These are phyloP conservation scores for Cinclus cinclus DNA, from an alignment of 2,113 vertebrate species.

Conservation along the genomic window DNA sequence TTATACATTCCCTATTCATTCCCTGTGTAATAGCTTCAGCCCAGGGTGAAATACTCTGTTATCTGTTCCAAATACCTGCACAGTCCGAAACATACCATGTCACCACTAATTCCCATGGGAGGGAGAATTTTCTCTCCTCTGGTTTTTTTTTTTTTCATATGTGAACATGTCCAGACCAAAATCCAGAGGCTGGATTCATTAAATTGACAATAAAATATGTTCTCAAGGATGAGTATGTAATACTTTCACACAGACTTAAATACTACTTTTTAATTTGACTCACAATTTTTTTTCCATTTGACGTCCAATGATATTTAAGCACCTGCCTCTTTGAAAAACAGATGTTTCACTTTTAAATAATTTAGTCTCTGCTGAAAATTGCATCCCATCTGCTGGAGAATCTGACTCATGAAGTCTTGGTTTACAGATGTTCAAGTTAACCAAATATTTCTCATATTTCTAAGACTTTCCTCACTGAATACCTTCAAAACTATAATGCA, in stretches of 20 bases:
- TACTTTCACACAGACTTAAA: background rate
- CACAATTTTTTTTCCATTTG: background rate
- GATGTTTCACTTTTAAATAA: background rate
- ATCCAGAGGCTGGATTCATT: background rate
- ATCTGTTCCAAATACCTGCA: background rate
- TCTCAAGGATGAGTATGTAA: background rate
- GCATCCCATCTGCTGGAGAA: background rate
- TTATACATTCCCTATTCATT: background rate
- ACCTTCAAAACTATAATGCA: background rate
- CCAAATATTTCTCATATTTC: background rate
- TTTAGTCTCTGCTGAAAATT: background rate
- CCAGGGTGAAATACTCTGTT: background rate
- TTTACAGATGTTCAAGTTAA: background rate
- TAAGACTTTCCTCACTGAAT: background rate
- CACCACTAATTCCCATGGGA: background rate
- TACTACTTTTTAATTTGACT: background rate
- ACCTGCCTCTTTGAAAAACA: background rate
- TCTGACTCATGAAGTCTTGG: background rate
- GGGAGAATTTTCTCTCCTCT: background rate
- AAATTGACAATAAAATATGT: background rate
- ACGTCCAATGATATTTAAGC: background rate
- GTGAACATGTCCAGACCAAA: background rate
- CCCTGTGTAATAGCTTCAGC: background rate
- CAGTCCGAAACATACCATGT: background rate
- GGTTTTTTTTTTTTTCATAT: background rate